Evolutionary conservation across 2,113 vertebrate species (phyloP).

Genomic region (Gobio gobio): DNA sequence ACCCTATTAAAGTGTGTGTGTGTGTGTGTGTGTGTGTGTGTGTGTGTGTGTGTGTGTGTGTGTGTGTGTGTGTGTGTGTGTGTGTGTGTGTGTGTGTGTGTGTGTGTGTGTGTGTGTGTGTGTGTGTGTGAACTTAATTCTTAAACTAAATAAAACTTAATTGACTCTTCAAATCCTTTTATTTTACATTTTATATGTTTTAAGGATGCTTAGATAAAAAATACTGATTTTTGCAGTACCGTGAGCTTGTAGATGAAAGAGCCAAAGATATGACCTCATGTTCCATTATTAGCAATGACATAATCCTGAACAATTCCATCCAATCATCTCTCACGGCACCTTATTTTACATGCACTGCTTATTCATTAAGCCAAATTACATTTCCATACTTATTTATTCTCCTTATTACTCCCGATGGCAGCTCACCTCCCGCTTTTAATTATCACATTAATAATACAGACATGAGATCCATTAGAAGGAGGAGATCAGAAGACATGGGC

Average conservation of each 20-base stretch:
- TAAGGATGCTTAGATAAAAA: background rate
- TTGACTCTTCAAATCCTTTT: no score
- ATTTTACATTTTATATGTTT: no score
- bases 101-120: no score
- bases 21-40: no score
- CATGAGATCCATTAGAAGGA: constrained; percentile 64
- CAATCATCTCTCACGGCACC: constrained; percentile 61
- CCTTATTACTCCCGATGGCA: constrained; percentile 73
- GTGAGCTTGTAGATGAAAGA: background rate
- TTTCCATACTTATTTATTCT: constrained; percentile 75
- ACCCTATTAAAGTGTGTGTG: no score
- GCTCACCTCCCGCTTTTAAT: constrained; percentile 69
- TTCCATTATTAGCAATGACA: constrained; percentile 45
- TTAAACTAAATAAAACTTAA: background rate
- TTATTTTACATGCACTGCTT: constrained; percentile 56
- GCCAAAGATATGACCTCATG: constrained; percentile 52
- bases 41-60: no score
- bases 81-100: no score
- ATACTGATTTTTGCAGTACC: background rate
- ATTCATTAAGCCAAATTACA: constrained; percentile 78
- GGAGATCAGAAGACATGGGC: constrained; percentile 56
- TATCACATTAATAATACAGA: constrained; percentile 78
- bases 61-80: no score
- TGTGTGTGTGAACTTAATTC: no score
- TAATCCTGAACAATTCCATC: constrained; percentile 51